Evolutionary conservation across 2,888 invertebrate genomes (phyloP).

Genomic region (Xestia c-nigrum): DNA sequence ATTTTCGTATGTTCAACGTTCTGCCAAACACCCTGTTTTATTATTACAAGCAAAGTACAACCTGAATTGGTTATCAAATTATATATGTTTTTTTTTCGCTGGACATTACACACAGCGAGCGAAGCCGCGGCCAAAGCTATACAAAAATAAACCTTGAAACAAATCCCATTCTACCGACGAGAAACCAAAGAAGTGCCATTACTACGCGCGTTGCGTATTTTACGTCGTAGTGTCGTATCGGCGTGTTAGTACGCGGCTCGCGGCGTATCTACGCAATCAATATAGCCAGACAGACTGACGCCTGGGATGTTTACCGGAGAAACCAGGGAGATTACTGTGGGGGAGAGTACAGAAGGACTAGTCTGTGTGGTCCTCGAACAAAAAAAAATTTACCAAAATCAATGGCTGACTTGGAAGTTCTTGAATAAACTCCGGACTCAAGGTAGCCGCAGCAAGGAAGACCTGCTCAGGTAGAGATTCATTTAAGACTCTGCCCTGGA

Average conservation of each 20-base stretch:
- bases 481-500: too few relatives aligned
- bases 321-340: background rate
- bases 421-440: too few relatives aligned
- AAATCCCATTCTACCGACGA: background rate
- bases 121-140: too few relatives aligned
- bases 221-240: constrained; percentile 27
- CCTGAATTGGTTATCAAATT: too few relatives aligned
- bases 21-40: too few relatives aligned
- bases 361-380: background rate
- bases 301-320: constrained; percentile 48
- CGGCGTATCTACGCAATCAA: constrained; percentile 47
- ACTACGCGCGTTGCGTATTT: constrained; percentile 15
- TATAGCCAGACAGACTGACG: constrained; percentile 56
- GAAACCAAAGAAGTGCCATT: constrained; percentile 16
- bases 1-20: too few relatives aligned
- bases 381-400: background rate
- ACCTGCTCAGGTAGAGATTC: too few relatives aligned
- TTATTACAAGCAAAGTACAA: too few relatives aligned
- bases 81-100: too few relatives aligned
- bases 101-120: too few relatives aligned
- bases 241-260: constrained; percentile 14
- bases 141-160: constrained; percentile 15
- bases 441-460: too few relatives aligned
- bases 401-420: too few relatives aligned
- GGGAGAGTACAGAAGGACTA: constrained; percentile 1